These are phyloP conservation scores for Bombus terrestris DNA, from an alignment of 1,140 invertebrate genomes.

Conservation along the genomic window DNA sequence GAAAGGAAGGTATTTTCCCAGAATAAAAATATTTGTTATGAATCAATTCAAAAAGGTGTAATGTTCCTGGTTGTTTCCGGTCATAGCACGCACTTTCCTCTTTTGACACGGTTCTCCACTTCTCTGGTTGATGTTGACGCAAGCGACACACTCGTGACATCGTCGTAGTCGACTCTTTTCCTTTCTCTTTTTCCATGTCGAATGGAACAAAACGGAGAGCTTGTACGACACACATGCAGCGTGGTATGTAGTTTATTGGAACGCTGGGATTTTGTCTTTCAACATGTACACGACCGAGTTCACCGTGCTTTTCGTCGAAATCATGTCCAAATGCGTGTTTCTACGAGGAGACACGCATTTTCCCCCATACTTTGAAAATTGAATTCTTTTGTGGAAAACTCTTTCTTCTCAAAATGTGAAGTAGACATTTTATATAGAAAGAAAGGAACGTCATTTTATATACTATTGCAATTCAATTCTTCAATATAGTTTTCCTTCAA, in stretches of 20 bases:
- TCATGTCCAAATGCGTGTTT: neutral
- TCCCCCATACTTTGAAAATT: neutral
- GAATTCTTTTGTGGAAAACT: no score
- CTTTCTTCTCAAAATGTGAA: no score
- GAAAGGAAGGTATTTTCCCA: no score
- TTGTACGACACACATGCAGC: neutral
- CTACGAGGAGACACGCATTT: no score
- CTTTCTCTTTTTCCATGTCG: neutral
- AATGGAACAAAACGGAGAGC: constrained; percentile 30
- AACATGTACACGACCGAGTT: no score
- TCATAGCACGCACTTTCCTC: neutral
- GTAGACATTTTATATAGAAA: no score
- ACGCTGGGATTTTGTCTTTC: constrained; percentile 1
- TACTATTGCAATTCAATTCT: no score
- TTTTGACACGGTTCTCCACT: constrained; percentile 22
- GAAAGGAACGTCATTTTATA: no score
- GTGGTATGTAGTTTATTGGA: constrained; percentile 40
- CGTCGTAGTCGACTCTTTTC: neutral
- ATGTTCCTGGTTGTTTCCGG: constrained; percentile 1
- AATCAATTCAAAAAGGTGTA: neutral
- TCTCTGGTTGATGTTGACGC: neutral
- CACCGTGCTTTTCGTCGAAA: neutral
- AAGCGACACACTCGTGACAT: neutral
- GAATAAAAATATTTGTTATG: no score
- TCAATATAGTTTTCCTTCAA: no score